phyloP scores from a whole-genome alignment of 2,888 invertebrate species.

The Omphaloscelis lunosa region DNA sequence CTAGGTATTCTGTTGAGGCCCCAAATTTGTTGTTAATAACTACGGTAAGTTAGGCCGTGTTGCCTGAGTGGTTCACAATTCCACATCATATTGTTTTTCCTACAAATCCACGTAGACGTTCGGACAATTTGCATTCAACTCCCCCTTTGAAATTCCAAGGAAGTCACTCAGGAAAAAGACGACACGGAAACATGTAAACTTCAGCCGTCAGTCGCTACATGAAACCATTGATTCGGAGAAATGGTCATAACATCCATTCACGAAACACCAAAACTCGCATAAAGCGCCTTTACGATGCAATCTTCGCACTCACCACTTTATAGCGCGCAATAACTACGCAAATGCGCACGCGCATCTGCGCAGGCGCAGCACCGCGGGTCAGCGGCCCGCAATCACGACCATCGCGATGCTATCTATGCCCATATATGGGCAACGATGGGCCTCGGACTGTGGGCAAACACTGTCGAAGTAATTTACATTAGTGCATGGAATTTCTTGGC shows the following conservation, averaged over 20 bases:
- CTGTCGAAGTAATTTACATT: slow-evolving; percentile 65
- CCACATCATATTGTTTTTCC: neutral
- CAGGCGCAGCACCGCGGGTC: slow-evolving; percentile 51
- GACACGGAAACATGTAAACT: neutral
- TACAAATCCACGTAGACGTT: neutral
- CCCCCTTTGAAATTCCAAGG: neutral
- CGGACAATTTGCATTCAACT: neutral
- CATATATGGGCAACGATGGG: slow-evolving; percentile 63
- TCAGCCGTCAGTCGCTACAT: neutral
- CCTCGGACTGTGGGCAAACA: slow-evolving; percentile 57
- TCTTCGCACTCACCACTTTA: slow-evolving; percentile 54
- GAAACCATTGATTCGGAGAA: slow-evolving; percentile 39
- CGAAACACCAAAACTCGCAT: slow-evolving; percentile 45
- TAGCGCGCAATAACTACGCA: slow-evolving; percentile 44
- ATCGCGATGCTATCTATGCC: slow-evolving; percentile 67
- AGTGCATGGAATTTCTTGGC: slow-evolving; percentile 53
- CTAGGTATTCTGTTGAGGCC: neutral
- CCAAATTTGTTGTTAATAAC: neutral
- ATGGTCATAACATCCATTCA: slow-evolving; percentile 44
- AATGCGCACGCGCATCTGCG: slow-evolving; percentile 48
- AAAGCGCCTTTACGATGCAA: slow-evolving; percentile 60
- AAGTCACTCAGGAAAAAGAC: neutral
- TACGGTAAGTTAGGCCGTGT: neutral
- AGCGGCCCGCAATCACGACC: slow-evolving; percentile 62
- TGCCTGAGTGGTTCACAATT: neutral